Percentiles rank a stretch among this genome's conserved stretches.
phyloP scores from a whole-genome alignment of 2,888 invertebrate species.

The Tinea semifulvella region DNA sequence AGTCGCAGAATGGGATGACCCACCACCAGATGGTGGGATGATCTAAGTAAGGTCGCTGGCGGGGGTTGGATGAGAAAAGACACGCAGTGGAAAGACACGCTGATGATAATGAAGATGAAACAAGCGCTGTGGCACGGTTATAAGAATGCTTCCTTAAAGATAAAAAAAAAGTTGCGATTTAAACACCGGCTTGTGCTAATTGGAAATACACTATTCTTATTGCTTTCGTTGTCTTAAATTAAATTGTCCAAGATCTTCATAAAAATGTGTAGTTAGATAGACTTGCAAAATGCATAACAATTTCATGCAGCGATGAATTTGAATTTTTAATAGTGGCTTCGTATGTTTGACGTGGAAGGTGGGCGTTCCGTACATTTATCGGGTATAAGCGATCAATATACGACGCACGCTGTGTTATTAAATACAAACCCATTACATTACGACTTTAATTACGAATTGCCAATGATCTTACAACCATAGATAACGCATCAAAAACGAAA shows the following conservation, averaged over 20 bases:
- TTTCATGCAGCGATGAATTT: conserved; percentile 9
- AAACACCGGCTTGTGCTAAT: no score
- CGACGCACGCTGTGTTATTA: conserved; percentile 23
- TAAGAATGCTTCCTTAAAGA: no score
- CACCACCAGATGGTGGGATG: no score
- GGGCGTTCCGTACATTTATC: conserved; percentile 35
- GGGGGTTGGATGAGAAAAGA: no score
- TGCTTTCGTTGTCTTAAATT: neutral
- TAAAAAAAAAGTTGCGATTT: no score
- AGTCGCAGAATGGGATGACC: no score
- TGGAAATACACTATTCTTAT: neutral
- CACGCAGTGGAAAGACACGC: no score
- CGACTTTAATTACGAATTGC: conserved; percentile 27
- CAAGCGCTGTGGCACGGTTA: neutral
- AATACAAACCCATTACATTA: conserved; percentile 28
- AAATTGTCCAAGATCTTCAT: neutral
- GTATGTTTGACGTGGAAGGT: conserved; percentile 27
- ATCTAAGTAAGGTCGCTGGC: no score
- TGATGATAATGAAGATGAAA: no score
- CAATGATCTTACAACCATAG: no score
- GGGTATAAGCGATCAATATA: conserved; percentile 28
- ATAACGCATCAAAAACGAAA: no score
- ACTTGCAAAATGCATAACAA: neutral
- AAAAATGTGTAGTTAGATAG: no score
- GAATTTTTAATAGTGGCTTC: conserved; percentile 8